Base-by-base conservation (phyloP, 2,888 invertebrate species). In the Callimorpha dominula region DNA sequence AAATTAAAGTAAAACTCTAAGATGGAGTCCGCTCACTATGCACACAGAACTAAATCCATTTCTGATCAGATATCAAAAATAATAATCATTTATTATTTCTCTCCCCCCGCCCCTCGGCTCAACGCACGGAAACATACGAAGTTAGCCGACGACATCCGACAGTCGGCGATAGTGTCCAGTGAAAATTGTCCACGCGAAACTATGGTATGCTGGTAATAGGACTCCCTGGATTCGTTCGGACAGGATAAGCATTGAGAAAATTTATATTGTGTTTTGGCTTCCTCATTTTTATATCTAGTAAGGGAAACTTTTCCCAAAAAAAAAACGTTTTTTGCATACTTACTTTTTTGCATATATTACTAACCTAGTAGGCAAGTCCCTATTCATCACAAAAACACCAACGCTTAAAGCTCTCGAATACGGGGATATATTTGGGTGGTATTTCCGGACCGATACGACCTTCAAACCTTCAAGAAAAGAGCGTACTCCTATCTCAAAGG, bases 61-160 rank as follows among this genome's bases (percentile, higher is more conserved):
- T 43, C 14, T n/a, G 68, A 74, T 64, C 64, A 46, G 72, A 80
- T 79, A 84, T 82, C 82, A 85, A 88, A 87, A 86, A 80, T 85
- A 85, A 84, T 84, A 86, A 84, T 84, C 73, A 78, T 85, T 84
- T 85, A 88, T 88, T 83, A 86, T 76, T 14, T 14, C 60, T 46
- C 43, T 4, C 50, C 14, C 50, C 67, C 40, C 54, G 15, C 64
- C 60, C 57, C 73, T 71, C 64, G 65, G 78, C 72, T 70, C 70
- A 78, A 83, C 83, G 84, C 77, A 82, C 92, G 94, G 94, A 93
- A 93, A 91, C 92, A 87, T 87, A 91, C 93, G 93, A 92, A 94
- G 94, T 94, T 93, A 84, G 87, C 87, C 93, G 93, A 92, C 91
- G 87, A 86, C 88, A 86, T 89, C 93, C 92, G 93, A 93, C 93